These are phyloP conservation scores for Pseudolaguvia tuberculata DNA, from an alignment of 2,113 vertebrate genomes.

Conservation along the genomic window DNA sequence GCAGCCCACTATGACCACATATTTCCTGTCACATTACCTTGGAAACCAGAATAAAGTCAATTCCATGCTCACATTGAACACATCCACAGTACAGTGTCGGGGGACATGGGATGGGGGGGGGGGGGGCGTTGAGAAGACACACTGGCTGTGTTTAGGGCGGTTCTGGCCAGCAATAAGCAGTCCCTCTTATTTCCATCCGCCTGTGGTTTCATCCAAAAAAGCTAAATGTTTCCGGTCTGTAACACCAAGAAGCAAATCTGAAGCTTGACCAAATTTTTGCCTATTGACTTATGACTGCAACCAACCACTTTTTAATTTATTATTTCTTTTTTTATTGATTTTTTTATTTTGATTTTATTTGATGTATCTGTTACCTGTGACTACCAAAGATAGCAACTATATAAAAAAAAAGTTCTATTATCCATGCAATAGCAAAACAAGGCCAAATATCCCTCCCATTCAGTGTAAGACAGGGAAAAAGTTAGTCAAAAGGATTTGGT, in stretches of 20 bases:
- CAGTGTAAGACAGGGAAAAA: constrained; percentile 70
- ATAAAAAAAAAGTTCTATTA: constrained; percentile 83
- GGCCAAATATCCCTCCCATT: constrained; percentile 93
- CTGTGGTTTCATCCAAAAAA: constrained; percentile 4
- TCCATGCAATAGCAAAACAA: constrained; percentile 91
- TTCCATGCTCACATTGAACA: constrained; percentile 59
- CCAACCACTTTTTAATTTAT: constrained; percentile 82
- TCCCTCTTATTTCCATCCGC: constrained; percentile 13
- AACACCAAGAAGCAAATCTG: constrained; percentile 33
- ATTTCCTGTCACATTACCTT: constrained; percentile 59
- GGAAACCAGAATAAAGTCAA: constrained; percentile 64
- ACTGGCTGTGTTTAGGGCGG: neutral
- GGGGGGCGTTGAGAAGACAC: neutral
- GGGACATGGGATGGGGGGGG: too few species aligned
- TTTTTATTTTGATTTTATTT: constrained; percentile 63
- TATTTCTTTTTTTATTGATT: constrained; percentile 65
- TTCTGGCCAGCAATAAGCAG: constrained; percentile 27
- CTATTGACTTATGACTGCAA: constrained; percentile 56
- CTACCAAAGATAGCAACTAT: constrained; percentile 96
- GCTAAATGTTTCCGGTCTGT: neutral
- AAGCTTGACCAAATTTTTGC: constrained; percentile 28
- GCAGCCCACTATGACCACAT: constrained; percentile 49
- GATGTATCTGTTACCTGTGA: constrained; percentile 80
- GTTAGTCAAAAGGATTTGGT: constrained; percentile 58
- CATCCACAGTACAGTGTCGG: constrained; percentile 41